Evolutionary conservation across 2,113 vertebrate genomes (phyloP).

Genomic region (Dipodomys merriami): DNA sequence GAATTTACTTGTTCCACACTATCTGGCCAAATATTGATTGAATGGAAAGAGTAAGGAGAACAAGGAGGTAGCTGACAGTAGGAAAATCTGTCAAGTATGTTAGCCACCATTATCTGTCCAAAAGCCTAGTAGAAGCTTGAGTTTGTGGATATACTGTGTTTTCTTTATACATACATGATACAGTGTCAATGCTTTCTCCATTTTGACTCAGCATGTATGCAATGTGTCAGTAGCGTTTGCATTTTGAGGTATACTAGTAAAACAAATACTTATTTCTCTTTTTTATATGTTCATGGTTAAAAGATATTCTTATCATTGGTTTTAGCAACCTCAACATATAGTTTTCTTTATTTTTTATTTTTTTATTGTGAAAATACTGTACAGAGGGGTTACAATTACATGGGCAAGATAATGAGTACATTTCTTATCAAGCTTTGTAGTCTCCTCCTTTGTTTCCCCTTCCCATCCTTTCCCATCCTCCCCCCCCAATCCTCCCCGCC

Average conservation of each 20-base stretch:
- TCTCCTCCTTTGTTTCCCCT: too few relatives aligned
- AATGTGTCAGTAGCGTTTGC: not conserved
- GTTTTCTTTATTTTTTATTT: not conserved
- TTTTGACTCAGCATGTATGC: not conserved
- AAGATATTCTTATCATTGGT: not conserved
- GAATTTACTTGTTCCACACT: not conserved
- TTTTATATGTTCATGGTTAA: not conserved
- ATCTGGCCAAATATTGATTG: not conserved
- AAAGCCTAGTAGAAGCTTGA: not conserved
- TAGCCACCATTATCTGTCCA: not conserved
- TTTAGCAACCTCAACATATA: not conserved
- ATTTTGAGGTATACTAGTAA: not conserved
- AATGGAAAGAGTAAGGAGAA: not conserved
- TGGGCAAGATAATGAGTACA: too few relatives aligned
- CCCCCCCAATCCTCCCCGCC: too few relatives aligned
- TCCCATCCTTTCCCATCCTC: too few relatives aligned
- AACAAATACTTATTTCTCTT: not conserved
- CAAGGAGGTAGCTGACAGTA: not conserved
- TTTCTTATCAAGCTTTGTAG: too few relatives aligned
- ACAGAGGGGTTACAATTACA: too few relatives aligned
- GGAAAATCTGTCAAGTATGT: not conserved
- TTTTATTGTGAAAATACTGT: too few relatives aligned
- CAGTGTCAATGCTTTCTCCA: not conserved
- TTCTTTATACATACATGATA: not conserved
- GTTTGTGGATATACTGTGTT: not conserved